These are phyloP conservation scores for Cossypha heuglini DNA, from an alignment of 2,797 vertebrate species.

Conservation along the genomic window DNA sequence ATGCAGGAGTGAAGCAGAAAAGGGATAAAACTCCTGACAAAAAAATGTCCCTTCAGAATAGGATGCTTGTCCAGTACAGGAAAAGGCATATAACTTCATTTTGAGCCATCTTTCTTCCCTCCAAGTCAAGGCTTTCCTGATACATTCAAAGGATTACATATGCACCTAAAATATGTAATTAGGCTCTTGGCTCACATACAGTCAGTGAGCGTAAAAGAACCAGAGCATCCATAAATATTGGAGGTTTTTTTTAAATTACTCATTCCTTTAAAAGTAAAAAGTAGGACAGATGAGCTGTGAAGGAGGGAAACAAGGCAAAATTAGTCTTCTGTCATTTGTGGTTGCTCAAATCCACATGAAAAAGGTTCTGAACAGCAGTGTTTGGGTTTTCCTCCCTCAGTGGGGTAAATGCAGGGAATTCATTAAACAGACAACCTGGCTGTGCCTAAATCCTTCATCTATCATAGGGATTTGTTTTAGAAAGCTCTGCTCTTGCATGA, in stretches of 20 bases:
- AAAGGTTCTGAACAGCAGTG: not conserved
- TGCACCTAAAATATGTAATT: not conserved
- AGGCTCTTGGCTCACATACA: not conserved
- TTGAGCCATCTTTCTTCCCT: not conserved
- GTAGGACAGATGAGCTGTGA: slow-evolving; percentile 26
- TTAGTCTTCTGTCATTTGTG: slow-evolving; percentile 21
- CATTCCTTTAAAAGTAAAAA: slow-evolving; percentile 27
- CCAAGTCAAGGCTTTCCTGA: not conserved
- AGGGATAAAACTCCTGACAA: not conserved
- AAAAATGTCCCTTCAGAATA: not conserved
- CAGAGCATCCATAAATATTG: slow-evolving; percentile 5
- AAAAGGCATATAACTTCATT: not conserved
- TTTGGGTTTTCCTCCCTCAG: not conserved
- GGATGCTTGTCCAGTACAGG: not conserved
- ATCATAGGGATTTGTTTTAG: slow-evolving; percentile 53
- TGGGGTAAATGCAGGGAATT: slow-evolving; percentile 52
- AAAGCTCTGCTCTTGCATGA: slow-evolving; percentile 58
- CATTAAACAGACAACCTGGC: slow-evolving; percentile 60
- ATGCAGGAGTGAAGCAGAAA: not conserved
- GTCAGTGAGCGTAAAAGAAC: not conserved
- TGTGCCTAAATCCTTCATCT: slow-evolving; percentile 59
- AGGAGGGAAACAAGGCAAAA: slow-evolving; percentile 13
- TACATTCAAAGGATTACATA: not conserved
- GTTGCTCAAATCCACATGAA: slow-evolving; percentile 24
- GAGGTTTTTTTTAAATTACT: not conserved